These are phyloP conservation scores for Stratiomys singularior DNA, from an alignment of 2,888 invertebrate species.

Conservation along the genomic window DNA sequence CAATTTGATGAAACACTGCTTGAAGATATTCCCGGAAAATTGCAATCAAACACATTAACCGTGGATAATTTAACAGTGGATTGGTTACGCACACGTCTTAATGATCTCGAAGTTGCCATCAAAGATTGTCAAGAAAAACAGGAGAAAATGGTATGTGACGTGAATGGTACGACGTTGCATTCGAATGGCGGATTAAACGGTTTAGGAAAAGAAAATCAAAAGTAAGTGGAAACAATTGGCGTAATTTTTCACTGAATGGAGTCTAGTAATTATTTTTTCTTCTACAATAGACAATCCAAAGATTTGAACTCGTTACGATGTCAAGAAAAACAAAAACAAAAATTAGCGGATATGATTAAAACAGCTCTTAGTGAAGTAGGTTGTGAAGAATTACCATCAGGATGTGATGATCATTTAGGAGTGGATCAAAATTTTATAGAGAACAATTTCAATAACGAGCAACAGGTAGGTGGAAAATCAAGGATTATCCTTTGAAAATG, in stretches of 20 bases:
- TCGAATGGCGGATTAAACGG: conserved; percentile 67
- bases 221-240: conserved; percentile 55
- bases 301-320: conserved; percentile 84
- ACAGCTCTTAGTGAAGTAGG: conserved; percentile 87
- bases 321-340: conserved; percentile 83
- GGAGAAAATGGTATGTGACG: conserved; percentile 68
- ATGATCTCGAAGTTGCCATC: conserved; percentile 80
- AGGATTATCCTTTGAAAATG: too few species aligned
- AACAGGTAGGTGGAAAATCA: conserved; percentile 68
- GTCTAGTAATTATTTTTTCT: conserved; percentile 12
- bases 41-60: conserved; percentile 86
- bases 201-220: conserved; percentile 63
- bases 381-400: conserved; percentile 87
- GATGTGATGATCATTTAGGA: conserved; percentile 73
- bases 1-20: conserved; percentile 89
- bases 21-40: conserved; percentile 87
- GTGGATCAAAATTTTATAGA: conserved; percentile 72
- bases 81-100: conserved; percentile 82
- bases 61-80: conserved; percentile 94
- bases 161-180: conserved; percentile 58
- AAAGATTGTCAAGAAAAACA: conserved; percentile 82
- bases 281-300: conserved; percentile 66
- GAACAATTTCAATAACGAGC: conserved; percentile 68
- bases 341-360: conserved; percentile 84
- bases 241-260: background rate